These are phyloP conservation scores for Anagyrus pseudococci DNA, from an alignment of 2,888 invertebrate genomes.

Conservation along the genomic window DNA sequence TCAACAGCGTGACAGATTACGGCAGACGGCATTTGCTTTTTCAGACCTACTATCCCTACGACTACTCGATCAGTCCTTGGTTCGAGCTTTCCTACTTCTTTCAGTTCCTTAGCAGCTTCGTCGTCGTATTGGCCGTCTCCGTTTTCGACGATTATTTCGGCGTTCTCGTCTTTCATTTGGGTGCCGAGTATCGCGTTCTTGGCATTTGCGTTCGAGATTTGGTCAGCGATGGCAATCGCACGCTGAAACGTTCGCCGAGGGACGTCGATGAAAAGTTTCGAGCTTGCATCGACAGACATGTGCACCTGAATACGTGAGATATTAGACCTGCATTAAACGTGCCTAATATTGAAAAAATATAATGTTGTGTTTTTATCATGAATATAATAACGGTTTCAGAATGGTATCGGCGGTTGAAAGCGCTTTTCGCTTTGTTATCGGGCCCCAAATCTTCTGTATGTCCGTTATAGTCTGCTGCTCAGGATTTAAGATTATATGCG, in stretches of 20 bases:
- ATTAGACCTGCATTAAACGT: not conserved
- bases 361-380: not conserved
- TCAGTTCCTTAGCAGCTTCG: not conserved
- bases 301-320: not conserved
- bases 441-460: not conserved
- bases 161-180: not conserved
- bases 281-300: not conserved
- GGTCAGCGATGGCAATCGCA: too few relatives aligned
- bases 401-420: not conserved
- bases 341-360: not conserved
- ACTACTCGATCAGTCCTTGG: not conserved
- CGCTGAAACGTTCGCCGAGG: too few relatives aligned
- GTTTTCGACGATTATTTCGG: slow-evolving; percentile 3
- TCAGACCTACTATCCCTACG: slow-evolving; percentile 16
- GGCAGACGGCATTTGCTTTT: not conserved
- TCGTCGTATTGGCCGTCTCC: not conserved
- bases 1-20: slow-evolving; percentile 8
- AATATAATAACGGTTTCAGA: not conserved
- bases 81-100: slow-evolving; percentile 5
- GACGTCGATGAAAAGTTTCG: not conserved
- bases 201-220: too few relatives aligned
- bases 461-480: slow-evolving; percentile 1
- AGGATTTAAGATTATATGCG: slow-evolving; percentile 13
- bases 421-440: not conserved
- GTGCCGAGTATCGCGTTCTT: slow-evolving; percentile 7